Evolutionary conservation across 2,113 vertebrate species (phyloP), one percentile per base, ranked within the genome.

Genomic region (Rhynchopsitta pachyrhyncha): DNA sequence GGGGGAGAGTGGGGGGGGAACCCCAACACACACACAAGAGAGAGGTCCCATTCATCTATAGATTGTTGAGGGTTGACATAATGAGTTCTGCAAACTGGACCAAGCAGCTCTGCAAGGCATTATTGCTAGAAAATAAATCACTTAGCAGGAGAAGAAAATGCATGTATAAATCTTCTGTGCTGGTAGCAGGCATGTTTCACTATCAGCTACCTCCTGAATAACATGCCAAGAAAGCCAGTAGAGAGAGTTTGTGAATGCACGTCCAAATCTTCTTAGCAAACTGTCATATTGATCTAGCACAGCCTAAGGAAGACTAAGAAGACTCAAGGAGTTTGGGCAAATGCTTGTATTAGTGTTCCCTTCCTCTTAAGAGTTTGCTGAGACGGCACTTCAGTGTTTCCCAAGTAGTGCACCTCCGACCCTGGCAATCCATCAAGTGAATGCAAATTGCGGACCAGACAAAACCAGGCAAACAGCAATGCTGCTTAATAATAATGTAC

Each of bases 381-480:
- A 98, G 98, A 97, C 96, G 96, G 97, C 98, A 98, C 98, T 98
- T 98, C 97, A 98, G 97, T 92, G 97, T 96, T 98, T 98, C 98
- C 98, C 97, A 94, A 98, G 98, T 95, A 97, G 97, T 96, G 97
- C 97, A 98, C 98, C 97, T 98, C 97, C 97, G 98, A 98, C 98
- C 98, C 97, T 95, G 96, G 97, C 98, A 97, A 98, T 98, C 98
- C 98, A 98, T 98, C 98, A 98, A 98, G 97, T 96, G 97, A 96
- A 98, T 98, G 97, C 98, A 98, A 98, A 98, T 97, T 94, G 97
- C 35, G 95, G 97, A 93, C 96, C 85, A 97, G 98, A 98, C 98
- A 98, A 98, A 98, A 98, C 97, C 98, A 97, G 97, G 98, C 98
- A 98, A 98, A 98, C 98, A 98, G 97, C 97, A 91, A 94, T 93